Evolutionary conservation across 2,888 invertebrate species (phyloP).

Genomic region (Eudasyphora cyanicolor): DNA sequence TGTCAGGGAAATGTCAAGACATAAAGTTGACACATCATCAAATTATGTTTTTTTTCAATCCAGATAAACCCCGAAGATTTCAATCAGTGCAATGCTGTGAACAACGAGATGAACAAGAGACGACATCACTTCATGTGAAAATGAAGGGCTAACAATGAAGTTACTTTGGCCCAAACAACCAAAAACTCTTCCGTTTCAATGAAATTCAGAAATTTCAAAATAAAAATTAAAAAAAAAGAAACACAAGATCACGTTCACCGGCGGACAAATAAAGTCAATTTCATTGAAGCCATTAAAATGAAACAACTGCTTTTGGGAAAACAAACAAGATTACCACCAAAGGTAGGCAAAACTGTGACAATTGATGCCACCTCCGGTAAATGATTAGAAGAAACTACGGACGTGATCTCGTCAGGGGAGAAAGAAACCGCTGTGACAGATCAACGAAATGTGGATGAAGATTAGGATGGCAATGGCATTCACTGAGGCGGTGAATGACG

Average conservation of each 20-base stretch:
- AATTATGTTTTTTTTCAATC: constrained; percentile 37
- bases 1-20: constrained; percentile 41
- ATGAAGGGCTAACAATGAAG: constrained; percentile 21
- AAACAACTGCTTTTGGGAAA: background rate
- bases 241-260: too few species aligned
- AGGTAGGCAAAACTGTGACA: constrained; percentile 16
- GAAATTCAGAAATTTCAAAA: constrained; percentile 30
- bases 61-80: constrained; percentile 46
- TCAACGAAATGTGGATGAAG: background rate
- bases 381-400: constrained; percentile 38
- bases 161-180: constrained; percentile 9
- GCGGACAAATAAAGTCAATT: background rate
- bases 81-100: constrained; percentile 37
- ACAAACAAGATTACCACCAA: background rate
- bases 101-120: constrained; percentile 32
- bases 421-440: constrained; percentile 7
- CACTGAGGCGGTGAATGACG: background rate
- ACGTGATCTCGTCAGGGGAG: background rate
- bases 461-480: background rate
- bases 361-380: constrained; percentile 33
- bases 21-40: constrained; percentile 47
- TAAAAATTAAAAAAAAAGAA: too few species aligned
- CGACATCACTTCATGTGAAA: too few species aligned
- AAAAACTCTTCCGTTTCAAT: constrained; percentile 43
- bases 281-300: constrained; percentile 45